phyloP scores from a whole-genome alignment of 1,140 invertebrate species.

The Drosophila prosaltans region DNA sequence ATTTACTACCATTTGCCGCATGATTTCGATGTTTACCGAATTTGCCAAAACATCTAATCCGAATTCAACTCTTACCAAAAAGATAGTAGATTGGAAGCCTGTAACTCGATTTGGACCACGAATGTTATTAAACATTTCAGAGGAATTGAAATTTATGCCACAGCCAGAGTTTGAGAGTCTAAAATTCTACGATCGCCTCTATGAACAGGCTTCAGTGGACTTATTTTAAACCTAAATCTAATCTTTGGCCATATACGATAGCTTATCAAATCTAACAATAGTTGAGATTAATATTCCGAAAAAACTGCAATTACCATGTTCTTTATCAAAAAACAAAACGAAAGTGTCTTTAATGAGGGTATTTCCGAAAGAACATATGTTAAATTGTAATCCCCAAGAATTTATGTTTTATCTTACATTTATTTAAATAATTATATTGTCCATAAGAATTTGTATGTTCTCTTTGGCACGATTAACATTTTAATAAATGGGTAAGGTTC shows the following conservation, averaged over 20 bases:
- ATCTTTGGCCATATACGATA: not conserved
- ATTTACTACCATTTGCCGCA: conserved; percentile 78
- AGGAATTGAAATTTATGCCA: conserved; percentile 70
- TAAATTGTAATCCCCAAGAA: not conserved
- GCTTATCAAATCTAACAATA: not conserved
- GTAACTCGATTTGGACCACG: conserved; percentile 52
- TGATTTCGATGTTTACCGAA: conserved; percentile 82
- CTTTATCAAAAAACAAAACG: not conserved
- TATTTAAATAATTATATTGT: not conserved
- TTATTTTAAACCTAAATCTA: conserved; percentile 36
- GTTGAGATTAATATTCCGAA: not conserved
- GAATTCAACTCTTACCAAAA: conserved; percentile 53
- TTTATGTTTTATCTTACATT: not conserved
- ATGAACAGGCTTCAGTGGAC: conserved; percentile 30
- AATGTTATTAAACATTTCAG: conserved; percentile 82
- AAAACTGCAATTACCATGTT: not conserved
- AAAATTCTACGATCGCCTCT: conserved; percentile 61
- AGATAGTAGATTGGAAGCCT: conserved; percentile 74
- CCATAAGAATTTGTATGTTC: too few species aligned
- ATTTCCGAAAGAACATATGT: not conserved
- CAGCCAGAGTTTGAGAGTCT: conserved; percentile 80
- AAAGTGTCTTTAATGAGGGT: too few species aligned
- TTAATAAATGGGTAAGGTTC: not conserved
- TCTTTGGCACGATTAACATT: not conserved
- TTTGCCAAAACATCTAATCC: conserved; percentile 82